Conservation (phyloP, 2,113 vertebrate species). For the Zapornia atra region DNA sequence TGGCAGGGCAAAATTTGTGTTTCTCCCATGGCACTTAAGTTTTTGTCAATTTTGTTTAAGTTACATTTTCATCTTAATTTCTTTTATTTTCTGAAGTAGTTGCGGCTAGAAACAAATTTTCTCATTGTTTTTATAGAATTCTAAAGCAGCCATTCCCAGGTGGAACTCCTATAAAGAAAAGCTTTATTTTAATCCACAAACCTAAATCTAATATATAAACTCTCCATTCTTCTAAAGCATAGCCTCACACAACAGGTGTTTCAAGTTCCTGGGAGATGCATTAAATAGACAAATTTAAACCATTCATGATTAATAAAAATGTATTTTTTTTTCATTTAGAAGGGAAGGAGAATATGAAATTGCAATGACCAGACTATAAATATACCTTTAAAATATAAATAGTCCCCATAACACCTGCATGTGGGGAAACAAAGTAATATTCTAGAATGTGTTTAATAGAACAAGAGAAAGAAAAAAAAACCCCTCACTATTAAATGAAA, state of each 20-base stretch:
- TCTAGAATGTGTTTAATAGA: slow-evolving; percentile 38
- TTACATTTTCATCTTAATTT: slow-evolving; percentile 26
- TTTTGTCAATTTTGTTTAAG: slow-evolving; percentile 6
- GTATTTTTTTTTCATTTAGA: not conserved
- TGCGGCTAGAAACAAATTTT: slow-evolving; percentile 21
- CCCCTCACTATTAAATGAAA: not conserved
- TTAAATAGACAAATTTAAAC: slow-evolving; percentile 59
- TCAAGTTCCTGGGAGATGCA: slow-evolving; percentile 52
- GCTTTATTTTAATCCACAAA: slow-evolving; percentile 33
- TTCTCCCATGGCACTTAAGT: not conserved
- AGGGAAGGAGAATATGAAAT: slow-evolving; percentile 48
- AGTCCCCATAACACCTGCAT: not conserved
- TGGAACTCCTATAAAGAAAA: slow-evolving; percentile 50
- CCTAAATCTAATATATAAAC: slow-evolving; percentile 21
- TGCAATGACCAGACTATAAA: not conserved
- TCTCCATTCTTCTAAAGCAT: slow-evolving; percentile 36
- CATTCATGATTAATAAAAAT: slow-evolving; percentile 20
- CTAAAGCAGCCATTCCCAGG: slow-evolving; percentile 3
- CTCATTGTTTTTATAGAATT: slow-evolving; percentile 10
- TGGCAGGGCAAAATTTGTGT: slow-evolving; percentile 28
- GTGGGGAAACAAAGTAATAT: slow-evolving; percentile 25
- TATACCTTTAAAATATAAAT: slow-evolving; percentile 37
- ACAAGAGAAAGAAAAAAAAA: not conserved
- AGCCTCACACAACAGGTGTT: slow-evolving; percentile 60
- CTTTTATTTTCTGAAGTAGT: not conserved